Evolutionary conservation across 1,140 invertebrate genomes (phyloP), one percentile per base, ranked within the genome.

Genomic region (Gonatopus flavifemur): DNA sequence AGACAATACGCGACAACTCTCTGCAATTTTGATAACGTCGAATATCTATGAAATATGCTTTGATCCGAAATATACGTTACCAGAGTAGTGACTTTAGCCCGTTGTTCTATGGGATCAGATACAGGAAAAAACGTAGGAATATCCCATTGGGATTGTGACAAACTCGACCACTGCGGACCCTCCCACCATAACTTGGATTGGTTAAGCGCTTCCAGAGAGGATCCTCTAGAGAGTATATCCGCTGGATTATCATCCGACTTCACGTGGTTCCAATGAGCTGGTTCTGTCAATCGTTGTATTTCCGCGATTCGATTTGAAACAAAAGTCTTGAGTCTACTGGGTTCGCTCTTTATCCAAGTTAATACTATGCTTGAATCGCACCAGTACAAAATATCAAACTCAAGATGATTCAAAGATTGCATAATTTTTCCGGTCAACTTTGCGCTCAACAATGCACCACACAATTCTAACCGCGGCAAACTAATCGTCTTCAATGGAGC

Each of bases 231-330:
- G 52, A 53, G 7, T 39, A 33, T 8, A 22, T 31, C 40, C 12
- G 40, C 40, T 3, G 25, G 40, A 21, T 43, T 43, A 16, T 43
- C 25, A 8, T 43, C 31, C 12, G 49, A 37, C 3, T 18, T 39
- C 9, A 57, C 32, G 20, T 49, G 51, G 22, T 37, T 20, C 58
- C 58, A 57, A 3, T 12, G 1, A 15, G 24, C 25, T 0, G 45
- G 15, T 1, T 44, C 32, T 16, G 61, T 52, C 1, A 51, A 24
- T 15, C 57, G 28, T 30, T 62, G 57, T 10, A 74, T 72, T 49
- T 66, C 59, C 6, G 47, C 33, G 0, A 67, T 59, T 18, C 72
- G 45, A 40, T 77, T 68, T 2, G 64, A 58, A 1, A 76, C 62
- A 47, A 67, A 76, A n/a, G 39, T 55, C 22, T 65, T 59, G 60